Evolutionary conservation across 2,888 invertebrate species (phyloP).

Genomic region (Atethmia centrago): DNA sequence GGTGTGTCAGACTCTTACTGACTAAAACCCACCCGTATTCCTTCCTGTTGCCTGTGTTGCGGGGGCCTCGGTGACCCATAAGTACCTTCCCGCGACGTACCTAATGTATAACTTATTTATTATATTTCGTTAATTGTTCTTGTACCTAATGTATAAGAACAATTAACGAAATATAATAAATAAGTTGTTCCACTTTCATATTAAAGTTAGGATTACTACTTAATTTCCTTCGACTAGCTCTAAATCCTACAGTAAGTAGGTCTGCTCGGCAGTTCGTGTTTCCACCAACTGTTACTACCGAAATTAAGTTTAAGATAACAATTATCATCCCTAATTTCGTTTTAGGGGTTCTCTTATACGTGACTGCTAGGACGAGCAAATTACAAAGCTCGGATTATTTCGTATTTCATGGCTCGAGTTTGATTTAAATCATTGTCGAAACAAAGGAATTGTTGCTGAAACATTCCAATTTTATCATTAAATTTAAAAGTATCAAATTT

Average conservation of each 20-base stretch:
- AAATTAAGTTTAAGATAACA: slow-evolving; percentile 58
- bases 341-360: slow-evolving; percentile 40
- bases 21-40: too few species aligned
- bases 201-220: slow-evolving; percentile 24
- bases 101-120: too few species aligned
- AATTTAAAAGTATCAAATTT: slow-evolving; percentile 2
- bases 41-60: too few species aligned
- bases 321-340: slow-evolving; percentile 51
- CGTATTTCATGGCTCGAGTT: background rate
- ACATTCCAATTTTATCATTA: slow-evolving; percentile 16
- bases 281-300: slow-evolving; percentile 34
- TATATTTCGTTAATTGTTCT: too few species aligned
- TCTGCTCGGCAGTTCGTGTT: slow-evolving; percentile 19
- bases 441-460: slow-evolving; percentile 20
- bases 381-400: slow-evolving; percentile 28
- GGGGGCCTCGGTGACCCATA: too few species aligned
- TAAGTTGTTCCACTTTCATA: slow-evolving; percentile 11
- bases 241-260: slow-evolving; percentile 38
- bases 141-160: background rate
- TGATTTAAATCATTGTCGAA: background rate
- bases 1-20: too few species aligned
- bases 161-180: slow-evolving; percentile 7
- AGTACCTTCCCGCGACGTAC: too few species aligned
- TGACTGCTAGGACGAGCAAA: slow-evolving; percentile 24
- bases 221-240: slow-evolving; percentile 19